A percentile compares a stretch with the other conserved stretches of the same genome.
phyloP scores from a whole-genome alignment of 2,888 invertebrate species.

The Quadroppia sp. region DNA sequence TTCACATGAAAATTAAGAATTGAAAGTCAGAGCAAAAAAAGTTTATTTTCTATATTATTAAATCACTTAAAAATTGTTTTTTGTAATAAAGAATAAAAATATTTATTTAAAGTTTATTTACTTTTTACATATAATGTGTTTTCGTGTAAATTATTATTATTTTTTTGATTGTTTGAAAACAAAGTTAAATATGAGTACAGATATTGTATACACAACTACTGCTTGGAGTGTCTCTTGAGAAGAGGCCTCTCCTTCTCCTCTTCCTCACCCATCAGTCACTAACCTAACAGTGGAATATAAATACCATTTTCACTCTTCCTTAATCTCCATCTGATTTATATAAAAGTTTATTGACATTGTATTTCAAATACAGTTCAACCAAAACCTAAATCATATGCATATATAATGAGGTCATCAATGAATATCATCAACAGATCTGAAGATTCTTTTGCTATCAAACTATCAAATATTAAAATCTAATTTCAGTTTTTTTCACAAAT shows the following conservation, averaged over 20 bases:
- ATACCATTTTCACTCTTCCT: no score
- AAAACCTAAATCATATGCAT: not conserved
- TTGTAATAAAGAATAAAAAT: not conserved
- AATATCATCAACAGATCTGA: not conserved
- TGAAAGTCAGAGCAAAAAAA: not conserved
- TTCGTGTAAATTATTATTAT: not conserved
- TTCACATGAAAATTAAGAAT: not conserved
- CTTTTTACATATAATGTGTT: no score
- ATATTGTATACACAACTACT: not conserved
- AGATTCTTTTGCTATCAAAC: not conserved
- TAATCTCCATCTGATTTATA: constrained; percentile 21
- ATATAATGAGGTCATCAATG: constrained; percentile 12
- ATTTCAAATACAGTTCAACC: no score
- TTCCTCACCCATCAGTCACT: not conserved
- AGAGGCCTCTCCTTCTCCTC: not conserved
- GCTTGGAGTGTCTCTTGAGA: not conserved
- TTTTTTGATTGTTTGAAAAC: not conserved
- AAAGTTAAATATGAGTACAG: not conserved
- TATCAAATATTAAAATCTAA: no score
- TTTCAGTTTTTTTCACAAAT: no score
- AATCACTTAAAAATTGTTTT: not conserved
- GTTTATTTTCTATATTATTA: not conserved
- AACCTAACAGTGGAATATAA: no score
- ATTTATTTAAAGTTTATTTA: not conserved
- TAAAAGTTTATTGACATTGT: constrained; percentile 38